Conservation (phyloP, 2,797 vertebrate species). For the Meriones psammophilus region DNA sequence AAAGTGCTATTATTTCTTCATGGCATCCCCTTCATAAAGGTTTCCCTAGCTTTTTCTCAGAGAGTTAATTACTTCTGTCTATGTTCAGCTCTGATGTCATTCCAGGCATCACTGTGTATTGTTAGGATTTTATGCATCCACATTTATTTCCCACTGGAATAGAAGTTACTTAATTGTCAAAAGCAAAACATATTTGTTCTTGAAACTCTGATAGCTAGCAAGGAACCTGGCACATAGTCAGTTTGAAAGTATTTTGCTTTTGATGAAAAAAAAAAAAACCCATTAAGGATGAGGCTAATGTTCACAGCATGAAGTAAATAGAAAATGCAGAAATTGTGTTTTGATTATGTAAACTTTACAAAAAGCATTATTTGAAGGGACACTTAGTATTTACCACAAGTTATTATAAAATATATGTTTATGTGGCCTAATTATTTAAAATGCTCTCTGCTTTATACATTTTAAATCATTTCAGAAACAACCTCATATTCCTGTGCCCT, state of each 20-base stretch:
- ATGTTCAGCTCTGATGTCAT: slow-evolving; percentile 18
- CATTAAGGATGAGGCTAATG: slow-evolving; percentile 41
- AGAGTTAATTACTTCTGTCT: slow-evolving; percentile 42
- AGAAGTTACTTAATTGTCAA: slow-evolving; percentile 24
- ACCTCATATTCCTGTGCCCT: background rate
- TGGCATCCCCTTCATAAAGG: background rate
- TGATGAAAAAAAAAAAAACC: background rate
- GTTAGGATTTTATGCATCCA: slow-evolving; percentile 5
- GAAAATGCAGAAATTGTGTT: slow-evolving; percentile 53
- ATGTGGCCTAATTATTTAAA: background rate
- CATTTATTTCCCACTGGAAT: slow-evolving; percentile 57
- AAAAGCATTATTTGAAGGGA: slow-evolving; percentile 55
- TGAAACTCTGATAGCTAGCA: slow-evolving; percentile 8
- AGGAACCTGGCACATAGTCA: background rate
- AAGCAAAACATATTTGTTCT: background rate
- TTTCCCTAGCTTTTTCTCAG: background rate
- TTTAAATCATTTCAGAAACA: background rate
- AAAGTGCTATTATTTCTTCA: background rate
- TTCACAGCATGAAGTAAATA: slow-evolving; percentile 46
- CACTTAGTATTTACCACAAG: slow-evolving; percentile 37
- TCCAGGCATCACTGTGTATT: background rate
- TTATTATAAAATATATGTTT: slow-evolving; percentile 7
- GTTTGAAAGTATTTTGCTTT: background rate
- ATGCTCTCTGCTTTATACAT: background rate
- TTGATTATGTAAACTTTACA: slow-evolving; percentile 43